A percentile compares a stretch with the other conserved stretches of the same genome.
These are phyloP conservation scores for Coptodon rendalli DNA, from an alignment of 2,113 vertebrate genomes.

Conservation along the genomic window DNA sequence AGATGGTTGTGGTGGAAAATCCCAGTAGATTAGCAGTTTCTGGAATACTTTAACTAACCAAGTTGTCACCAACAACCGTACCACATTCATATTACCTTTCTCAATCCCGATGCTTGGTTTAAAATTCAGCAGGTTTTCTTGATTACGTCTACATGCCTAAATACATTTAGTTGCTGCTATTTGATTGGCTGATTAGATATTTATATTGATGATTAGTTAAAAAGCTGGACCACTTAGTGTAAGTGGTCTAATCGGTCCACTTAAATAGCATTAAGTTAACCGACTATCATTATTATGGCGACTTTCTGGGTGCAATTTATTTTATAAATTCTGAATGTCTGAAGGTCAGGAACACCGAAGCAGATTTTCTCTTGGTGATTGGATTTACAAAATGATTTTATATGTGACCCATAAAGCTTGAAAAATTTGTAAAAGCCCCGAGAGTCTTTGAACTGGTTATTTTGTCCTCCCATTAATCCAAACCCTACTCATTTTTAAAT, in stretches of 20 bases:
- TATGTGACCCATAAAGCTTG: neutral
- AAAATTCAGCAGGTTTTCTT: neutral
- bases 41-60: neutral
- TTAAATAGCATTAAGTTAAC: neutral
- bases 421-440: neutral
- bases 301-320: neutral
- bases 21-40: neutral
- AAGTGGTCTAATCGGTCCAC: neutral
- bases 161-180: neutral
- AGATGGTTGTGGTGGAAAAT: neutral
- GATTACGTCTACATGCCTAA: neutral
- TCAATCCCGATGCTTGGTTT: neutral
- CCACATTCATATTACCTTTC: neutral
- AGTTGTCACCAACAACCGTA: neutral
- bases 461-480: neutral
- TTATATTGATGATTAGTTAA: neutral
- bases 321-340: neutral
- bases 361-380: neutral
- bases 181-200: neutral
- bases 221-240: neutral
- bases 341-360: neutral
- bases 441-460: neutral
- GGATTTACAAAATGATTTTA: neutral
- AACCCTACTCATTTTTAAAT: neutral
- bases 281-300: neutral